Percentiles rank a stretch among this genome's conserved stretches.
Evolutionary conservation across 1,140 invertebrate genomes (phyloP).

Genomic region (Drosophila serrata): DNA sequence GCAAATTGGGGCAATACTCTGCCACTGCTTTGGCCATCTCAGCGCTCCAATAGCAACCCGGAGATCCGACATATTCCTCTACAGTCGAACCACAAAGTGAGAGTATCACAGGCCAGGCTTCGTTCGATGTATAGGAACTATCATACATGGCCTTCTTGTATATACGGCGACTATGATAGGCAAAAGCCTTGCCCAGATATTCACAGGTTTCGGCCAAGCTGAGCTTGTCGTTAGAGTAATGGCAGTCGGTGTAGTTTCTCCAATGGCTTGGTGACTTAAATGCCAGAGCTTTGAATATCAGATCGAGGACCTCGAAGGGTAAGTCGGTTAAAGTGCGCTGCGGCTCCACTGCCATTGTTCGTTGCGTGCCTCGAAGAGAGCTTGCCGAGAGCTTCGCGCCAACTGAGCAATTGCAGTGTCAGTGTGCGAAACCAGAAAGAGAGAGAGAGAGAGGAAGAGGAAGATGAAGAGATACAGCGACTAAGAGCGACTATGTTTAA

Average conservation of each 20-base stretch:
- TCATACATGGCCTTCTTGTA: neutral
- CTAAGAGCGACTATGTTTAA: too few relatives aligned
- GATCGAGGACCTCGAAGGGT: constrained; percentile 3
- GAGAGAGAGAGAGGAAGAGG: too few relatives aligned
- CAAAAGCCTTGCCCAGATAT: constrained; percentile 7
- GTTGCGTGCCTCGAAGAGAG: neutral
- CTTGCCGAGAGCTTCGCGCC: neutral
- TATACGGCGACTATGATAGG: neutral
- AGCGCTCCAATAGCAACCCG: neutral
- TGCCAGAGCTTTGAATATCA: neutral
- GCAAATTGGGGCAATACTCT: neutral
- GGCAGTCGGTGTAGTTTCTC: too few relatives aligned
- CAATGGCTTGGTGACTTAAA: too few relatives aligned
- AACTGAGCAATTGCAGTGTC: neutral
- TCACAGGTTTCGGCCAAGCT: neutral
- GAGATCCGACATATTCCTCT: neutral
- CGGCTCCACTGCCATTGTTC: neutral
- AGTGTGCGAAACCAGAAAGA: neutral
- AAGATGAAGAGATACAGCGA: neutral
- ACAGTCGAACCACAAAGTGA: neutral
- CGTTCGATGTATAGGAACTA: neutral
- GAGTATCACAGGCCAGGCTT: neutral
- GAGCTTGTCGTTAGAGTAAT: neutral
- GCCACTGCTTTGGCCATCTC: neutral
- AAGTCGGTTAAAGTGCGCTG: constrained; percentile 2